Conservation (phyloP, 1,140 invertebrate species). For the Polypedilum pembai region DNA sequence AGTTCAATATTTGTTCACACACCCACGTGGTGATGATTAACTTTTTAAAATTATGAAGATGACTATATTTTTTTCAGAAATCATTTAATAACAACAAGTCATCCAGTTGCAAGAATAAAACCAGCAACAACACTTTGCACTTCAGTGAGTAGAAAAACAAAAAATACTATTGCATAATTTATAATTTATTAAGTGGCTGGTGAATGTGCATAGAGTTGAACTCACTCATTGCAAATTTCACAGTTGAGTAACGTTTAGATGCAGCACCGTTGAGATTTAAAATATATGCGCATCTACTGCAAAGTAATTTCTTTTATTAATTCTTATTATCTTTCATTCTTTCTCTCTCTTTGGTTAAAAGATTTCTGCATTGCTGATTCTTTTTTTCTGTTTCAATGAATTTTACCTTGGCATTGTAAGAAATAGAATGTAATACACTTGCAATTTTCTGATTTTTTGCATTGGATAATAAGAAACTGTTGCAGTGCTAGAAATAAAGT, state of each 20-base stretch:
- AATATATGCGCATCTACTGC: not conserved
- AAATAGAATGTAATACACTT: slow-evolving; percentile 3
- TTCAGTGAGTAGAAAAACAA: too few relatives aligned
- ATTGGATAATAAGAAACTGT: too few relatives aligned
- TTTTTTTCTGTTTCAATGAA: not conserved
- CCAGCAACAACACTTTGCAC: not conserved
- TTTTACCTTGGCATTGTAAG: not conserved
- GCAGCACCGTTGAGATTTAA: not conserved
- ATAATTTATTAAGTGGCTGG: not conserved
- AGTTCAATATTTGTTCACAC: not conserved
- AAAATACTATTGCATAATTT: not conserved
- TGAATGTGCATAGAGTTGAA: not conserved
- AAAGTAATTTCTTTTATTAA: slow-evolving; percentile 13
- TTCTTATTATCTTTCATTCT: not conserved
- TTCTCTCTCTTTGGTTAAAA: not conserved
- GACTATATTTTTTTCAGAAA: not conserved
- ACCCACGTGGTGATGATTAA: not conserved
- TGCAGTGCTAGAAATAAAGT: too few relatives aligned
- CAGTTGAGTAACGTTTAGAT: not conserved
- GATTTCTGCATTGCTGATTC: not conserved
- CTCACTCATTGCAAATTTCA: not conserved
- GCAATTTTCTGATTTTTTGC: not conserved
- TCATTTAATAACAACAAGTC: not conserved
- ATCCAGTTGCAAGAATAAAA: not conserved
- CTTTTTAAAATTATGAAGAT: not conserved